These are phyloP conservation scores for Papilio machaon DNA, from an alignment of 1,140 invertebrate genomes.

Conservation along the genomic window DNA sequence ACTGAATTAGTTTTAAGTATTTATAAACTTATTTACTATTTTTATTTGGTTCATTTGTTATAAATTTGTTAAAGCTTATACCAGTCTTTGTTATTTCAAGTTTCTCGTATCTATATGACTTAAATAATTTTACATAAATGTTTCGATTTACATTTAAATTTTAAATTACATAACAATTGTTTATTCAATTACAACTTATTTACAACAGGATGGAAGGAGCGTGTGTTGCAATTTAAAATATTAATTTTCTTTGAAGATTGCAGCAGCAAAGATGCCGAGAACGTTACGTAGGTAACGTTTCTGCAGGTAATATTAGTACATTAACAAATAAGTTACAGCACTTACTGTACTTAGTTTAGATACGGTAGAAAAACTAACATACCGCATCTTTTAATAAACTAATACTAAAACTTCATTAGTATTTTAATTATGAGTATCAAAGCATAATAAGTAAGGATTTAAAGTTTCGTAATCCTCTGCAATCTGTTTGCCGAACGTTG, in stretches of 20 bases:
- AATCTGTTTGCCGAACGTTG: too few species aligned
- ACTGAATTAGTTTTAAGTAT: too few species aligned
- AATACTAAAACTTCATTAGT: too few species aligned
- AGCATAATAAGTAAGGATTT: too few species aligned
- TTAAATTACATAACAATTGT: background rate
- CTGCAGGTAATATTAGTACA: background rate
- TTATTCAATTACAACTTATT: background rate
- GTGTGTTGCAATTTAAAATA: background rate
- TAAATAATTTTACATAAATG: slow-evolving; percentile 23
- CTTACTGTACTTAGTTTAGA: too few species aligned
- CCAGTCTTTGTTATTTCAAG: background rate
- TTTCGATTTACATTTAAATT: slow-evolving; percentile 10
- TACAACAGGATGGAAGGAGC: background rate
- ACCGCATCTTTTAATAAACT: background rate
- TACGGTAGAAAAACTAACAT: background rate
- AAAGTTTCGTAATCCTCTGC: too few species aligned
- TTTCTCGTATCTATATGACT: background rate
- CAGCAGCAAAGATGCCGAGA: background rate
- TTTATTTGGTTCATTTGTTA: too few species aligned
- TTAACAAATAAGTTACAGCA: background rate
- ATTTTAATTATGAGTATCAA: too few species aligned
- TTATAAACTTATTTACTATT: too few species aligned
- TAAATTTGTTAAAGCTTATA: background rate
- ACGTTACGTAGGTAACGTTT: background rate
- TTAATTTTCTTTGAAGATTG: slow-evolving; percentile 10